phyloP scores from a whole-genome alignment of 2,888 invertebrate species.

The Spilosoma lubricipeda region DNA sequence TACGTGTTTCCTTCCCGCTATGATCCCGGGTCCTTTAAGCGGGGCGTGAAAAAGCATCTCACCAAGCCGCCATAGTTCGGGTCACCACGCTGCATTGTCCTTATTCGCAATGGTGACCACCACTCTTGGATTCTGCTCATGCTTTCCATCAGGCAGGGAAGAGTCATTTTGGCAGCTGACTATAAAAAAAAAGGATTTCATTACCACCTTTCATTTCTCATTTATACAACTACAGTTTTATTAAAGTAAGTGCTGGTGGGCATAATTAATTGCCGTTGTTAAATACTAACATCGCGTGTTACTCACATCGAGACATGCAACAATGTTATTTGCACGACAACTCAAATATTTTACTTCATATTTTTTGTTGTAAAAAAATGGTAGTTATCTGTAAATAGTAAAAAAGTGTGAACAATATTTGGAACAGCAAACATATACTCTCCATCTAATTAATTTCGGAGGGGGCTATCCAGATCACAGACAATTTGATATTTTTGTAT shows the following conservation, averaged over 20 bases:
- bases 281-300: conserved; percentile 22
- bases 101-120: too few relatives aligned
- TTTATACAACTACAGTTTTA: conserved; percentile 4
- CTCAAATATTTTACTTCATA: conserved; percentile 8
- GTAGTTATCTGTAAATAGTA: not conserved
- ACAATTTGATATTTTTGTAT: not conserved
- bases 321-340: conserved; percentile 8
- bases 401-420: not conserved
- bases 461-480: not conserved
- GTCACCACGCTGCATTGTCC: too few relatives aligned
- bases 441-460: not conserved
- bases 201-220: not conserved
- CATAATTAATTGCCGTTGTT: conserved; percentile 16
- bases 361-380: not conserved
- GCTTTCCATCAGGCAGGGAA: too few relatives aligned
- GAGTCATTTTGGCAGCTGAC: too few relatives aligned
- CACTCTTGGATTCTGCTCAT: too few relatives aligned
- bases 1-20: too few relatives aligned
- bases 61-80: too few relatives aligned
- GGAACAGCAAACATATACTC: not conserved
- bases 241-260: conserved; percentile 15
- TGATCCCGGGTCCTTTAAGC: too few relatives aligned
- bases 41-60: too few relatives aligned
- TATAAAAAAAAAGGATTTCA: not conserved
- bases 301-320: conserved; percentile 11